Conservation (phyloP, 1,140 invertebrate species). For the Bemisia tabaci region DNA sequence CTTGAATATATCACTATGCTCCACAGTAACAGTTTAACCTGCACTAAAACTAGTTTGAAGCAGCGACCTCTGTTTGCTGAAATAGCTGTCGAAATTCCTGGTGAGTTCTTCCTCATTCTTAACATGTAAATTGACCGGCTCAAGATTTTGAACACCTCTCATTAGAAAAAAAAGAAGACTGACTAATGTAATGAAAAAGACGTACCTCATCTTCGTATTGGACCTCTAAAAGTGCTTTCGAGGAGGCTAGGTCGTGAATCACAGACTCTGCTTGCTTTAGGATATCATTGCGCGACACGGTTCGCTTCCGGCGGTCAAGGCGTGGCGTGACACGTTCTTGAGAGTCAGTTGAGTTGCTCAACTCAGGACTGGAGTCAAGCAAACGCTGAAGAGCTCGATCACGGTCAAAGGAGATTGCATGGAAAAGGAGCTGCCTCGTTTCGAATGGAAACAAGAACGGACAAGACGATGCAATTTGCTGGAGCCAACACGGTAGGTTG, state of each 20-base stretch:
- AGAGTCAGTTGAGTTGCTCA: constrained; percentile 41
- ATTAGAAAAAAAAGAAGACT: too few relatives aligned
- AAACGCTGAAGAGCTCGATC: constrained; percentile 86
- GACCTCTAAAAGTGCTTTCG: constrained; percentile 84
- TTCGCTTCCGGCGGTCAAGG: constrained; percentile 79
- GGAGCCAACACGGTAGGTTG: constrained; percentile 88
- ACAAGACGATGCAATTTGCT: constrained; percentile 64
- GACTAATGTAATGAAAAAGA: too few relatives aligned
- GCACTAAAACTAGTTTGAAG: too few relatives aligned
- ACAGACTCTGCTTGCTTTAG: constrained; percentile 91
- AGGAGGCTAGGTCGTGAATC: constrained; percentile 81
- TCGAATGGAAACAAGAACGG: constrained; percentile 96
- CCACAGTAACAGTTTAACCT: too few relatives aligned
- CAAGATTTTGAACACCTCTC: too few relatives aligned
- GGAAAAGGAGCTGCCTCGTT: constrained; percentile 86
- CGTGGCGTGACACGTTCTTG: constrained; percentile 83
- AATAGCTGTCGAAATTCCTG: too few relatives aligned
- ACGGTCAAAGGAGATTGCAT: constrained; percentile 91
- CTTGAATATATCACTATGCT: too few relatives aligned
- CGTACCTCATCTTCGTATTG: constrained; percentile 90
- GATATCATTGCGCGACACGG: constrained; percentile 84
- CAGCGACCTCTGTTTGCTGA: too few relatives aligned
- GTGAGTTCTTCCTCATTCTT: too few relatives aligned
- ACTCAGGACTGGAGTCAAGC: constrained; percentile 74
- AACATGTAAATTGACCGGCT: too few relatives aligned